A percentile compares a stretch with the other conserved stretches of the same genome.
phyloP scores from a whole-genome alignment of 1,140 invertebrate species.

The Drosophila truncata region DNA sequence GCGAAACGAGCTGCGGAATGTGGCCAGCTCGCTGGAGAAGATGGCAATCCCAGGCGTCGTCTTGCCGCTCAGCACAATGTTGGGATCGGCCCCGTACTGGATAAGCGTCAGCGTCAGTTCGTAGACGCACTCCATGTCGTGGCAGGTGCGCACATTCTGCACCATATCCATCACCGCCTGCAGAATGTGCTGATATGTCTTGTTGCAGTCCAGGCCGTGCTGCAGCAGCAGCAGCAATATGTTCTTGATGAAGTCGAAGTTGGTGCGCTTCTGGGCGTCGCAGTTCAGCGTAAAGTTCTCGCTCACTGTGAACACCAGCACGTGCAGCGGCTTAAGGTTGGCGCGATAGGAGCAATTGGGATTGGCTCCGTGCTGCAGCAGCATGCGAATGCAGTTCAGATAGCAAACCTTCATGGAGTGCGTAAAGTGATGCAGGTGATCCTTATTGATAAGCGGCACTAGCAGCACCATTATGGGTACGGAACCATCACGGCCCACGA shows the following conservation, averaged over 20 bases:
- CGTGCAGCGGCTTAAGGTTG: conserved; percentile 90
- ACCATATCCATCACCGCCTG: conserved; percentile 90
- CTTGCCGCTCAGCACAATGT: conserved; percentile 87
- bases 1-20: conserved; percentile 88
- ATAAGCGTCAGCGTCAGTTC: conserved; percentile 89
- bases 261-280: conserved; percentile 88
- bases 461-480: conserved; percentile 91
- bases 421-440: conserved; percentile 90
- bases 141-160: conserved; percentile 88
- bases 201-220: conserved; percentile 90
- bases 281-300: conserved; percentile 90
- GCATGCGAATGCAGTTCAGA: conserved; percentile 90
- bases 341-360: conserved; percentile 90
- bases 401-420: conserved; percentile 92
- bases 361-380: conserved; percentile 90
- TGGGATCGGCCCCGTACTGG: conserved; percentile 89
- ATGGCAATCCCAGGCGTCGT: conserved; percentile 83
- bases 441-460: conserved; percentile 91
- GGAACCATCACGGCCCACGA: conserved; percentile 90
- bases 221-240: conserved; percentile 89
- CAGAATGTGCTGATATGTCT: conserved; percentile 89
- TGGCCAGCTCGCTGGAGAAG: conserved; percentile 82
- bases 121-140: conserved; percentile 89
- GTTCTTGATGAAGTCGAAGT: conserved; percentile 89
- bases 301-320: conserved; percentile 90